phyloP scores from a whole-genome alignment of 2,113 vertebrate genomes.

The Percopsis transmontana region DNA sequence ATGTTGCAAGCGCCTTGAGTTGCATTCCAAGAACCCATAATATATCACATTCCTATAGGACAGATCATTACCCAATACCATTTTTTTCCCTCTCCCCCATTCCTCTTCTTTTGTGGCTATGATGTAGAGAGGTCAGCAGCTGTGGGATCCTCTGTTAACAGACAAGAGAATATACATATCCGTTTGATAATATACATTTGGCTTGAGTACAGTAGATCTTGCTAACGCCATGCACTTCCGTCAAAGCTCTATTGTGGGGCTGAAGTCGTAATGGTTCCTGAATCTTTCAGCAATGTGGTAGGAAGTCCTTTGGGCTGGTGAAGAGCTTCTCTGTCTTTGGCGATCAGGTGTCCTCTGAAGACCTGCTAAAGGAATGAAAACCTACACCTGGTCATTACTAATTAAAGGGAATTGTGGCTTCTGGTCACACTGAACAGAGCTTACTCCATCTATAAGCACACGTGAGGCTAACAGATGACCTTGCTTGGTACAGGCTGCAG shows the following conservation, averaged over 20 bases:
- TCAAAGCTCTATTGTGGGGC: conserved; percentile 9
- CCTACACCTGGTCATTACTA: conserved; percentile 81
- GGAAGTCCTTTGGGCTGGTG: conserved; percentile 42
- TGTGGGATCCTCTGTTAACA: no score
- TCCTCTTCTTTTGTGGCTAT: no score
- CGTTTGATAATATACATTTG: no score
- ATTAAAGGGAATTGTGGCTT: conserved; percentile 75
- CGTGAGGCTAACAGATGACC: conserved; percentile 45
- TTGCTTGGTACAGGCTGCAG: conserved; percentile 26
- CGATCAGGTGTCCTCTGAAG: conserved; percentile 61
- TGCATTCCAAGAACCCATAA: no score
- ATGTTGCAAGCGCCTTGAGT: no score
- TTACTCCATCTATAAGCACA: conserved; percentile 54
- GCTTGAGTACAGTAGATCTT: not conserved
- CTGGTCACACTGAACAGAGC: conserved; percentile 57
- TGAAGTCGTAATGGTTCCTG: conserved; percentile 48
- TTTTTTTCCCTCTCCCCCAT: no score
- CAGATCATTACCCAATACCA: no score
- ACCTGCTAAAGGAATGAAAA: conserved; percentile 70
- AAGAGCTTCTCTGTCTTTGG: conserved; percentile 48
- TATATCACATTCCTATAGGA: no score
- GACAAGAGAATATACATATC: no score
- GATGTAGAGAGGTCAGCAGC: no score
- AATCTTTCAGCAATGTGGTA: conserved; percentile 56
- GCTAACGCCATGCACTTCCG: not conserved